Evolutionary conservation across 2,888 invertebrate genomes (phyloP).

Genomic region (Hypolimnas misippus): DNA sequence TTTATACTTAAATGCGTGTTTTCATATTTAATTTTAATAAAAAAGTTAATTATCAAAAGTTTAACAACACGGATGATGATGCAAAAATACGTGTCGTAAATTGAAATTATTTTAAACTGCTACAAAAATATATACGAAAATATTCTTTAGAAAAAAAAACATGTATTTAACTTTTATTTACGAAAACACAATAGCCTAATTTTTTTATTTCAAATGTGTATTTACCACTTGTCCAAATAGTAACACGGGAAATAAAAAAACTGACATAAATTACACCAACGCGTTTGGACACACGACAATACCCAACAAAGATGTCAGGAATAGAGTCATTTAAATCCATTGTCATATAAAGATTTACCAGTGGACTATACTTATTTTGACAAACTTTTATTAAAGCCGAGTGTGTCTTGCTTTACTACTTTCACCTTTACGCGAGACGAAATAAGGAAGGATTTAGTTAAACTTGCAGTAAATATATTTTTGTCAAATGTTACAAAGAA

Average conservation of each 20-base stretch:
- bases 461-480: conserved; percentile 32
- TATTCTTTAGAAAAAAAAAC: not conserved
- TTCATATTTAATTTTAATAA: too few species aligned
- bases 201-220: conserved; percentile 24
- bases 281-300: conserved; percentile 59
- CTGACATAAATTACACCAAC: conserved; percentile 68
- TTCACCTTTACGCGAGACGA: conserved; percentile 35
- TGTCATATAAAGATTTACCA: conserved; percentile 69
- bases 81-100: too few species aligned
- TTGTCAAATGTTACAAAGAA: conserved; percentile 60
- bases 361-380: conserved; percentile 53
- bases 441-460: conserved; percentile 45
- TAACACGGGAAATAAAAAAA: conserved; percentile 57
- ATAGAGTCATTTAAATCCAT: conserved; percentile 80
- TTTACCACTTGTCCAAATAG: conserved; percentile 73
- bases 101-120: too few species aligned
- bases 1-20: too few species aligned
- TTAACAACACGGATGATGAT: too few species aligned
- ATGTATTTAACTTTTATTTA: too few species aligned
- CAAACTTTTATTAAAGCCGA: conserved; percentile 43
- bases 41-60: too few species aligned
- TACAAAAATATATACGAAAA: too few species aligned
- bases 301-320: conserved; percentile 66
- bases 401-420: conserved; percentile 29
- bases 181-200: not conserved